Percentiles rank a stretch among this genome's conserved stretches.
These are phyloP conservation scores for Epizoanthus stellaris DNA, from an alignment of 92 coral and sea anemone genomes.

Conservation along the genomic window DNA sequence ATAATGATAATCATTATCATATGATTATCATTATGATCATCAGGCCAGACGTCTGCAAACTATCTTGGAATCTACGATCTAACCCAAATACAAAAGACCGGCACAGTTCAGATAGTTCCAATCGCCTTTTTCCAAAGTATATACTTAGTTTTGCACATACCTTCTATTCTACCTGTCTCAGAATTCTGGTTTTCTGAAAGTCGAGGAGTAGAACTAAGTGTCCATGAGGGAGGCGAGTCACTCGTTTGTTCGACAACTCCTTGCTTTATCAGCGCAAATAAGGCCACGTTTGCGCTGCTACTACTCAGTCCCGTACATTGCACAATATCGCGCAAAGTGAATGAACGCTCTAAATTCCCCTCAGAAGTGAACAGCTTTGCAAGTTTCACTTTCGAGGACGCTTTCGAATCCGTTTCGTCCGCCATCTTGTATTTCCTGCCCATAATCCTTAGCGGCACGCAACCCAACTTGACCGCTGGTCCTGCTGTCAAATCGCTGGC, in stretches of 20 bases:
- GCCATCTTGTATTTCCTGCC: slow-evolving; percentile 40
- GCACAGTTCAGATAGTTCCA: no score
- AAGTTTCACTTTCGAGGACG: slow-evolving; percentile 42
- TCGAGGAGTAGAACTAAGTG: slow-evolving; percentile 24
- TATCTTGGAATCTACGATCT: no score
- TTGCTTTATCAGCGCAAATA: slow-evolving; percentile 38
- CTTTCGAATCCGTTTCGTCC: slow-evolving; percentile 44
- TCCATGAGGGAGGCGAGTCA: slow-evolving; percentile 46
- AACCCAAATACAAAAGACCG: no score
- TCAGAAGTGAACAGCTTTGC: slow-evolving; percentile 35
- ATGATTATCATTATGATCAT: no score
- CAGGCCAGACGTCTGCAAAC: no score
- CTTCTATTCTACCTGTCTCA: slow-evolving; percentile 13
- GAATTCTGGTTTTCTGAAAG: neutral
- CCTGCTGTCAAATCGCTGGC: slow-evolving; percentile 25
- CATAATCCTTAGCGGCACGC: neutral
- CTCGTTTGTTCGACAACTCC: slow-evolving; percentile 31
- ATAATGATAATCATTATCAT: no score
- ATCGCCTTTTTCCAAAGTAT: neutral
- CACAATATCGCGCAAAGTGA: slow-evolving; percentile 39
- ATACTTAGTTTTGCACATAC: neutral
- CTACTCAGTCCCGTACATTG: slow-evolving; percentile 30
- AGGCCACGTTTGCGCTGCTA: slow-evolving; percentile 24
- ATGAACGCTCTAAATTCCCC: slow-evolving; percentile 44
- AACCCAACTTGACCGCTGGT: slow-evolving; percentile 12